Evolutionary conservation across 2,888 invertebrate species (phyloP), one percentile per base, ranked within the genome.

Genomic region (Fragum whitleyi): DNA sequence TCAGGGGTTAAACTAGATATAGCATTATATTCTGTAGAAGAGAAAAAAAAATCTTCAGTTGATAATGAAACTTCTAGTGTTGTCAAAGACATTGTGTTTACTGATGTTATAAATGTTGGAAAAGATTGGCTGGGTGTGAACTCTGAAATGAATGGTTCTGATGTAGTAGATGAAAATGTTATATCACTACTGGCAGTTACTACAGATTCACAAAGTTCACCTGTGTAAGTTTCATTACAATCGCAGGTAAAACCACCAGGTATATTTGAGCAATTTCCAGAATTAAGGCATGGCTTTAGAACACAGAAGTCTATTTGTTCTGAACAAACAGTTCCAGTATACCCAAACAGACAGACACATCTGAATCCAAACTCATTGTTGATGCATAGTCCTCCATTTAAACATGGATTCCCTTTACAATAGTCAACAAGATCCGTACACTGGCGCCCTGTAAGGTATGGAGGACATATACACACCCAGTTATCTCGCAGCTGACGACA

Each of bases 331-430:
- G 36, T 16, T 29, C 82, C 82, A 6, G n/a, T 69, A 70, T 65
- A 82, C 3, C 82, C 82, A 73, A 74, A 82, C 0, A 71, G n/a
- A 53, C 82, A 82, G 23, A 76, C 23, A 73, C 82, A 82, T 21
- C 82, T 62, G 28, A 71, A 82, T 19, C 57, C 68, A 57, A 73
- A 75, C 23, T 76, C 74, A 16, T 51, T 70, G 51, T 78, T 82
- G 14, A 82, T 72, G 53, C 82, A 82, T 7, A 73, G 51, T 6
- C 72, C 77, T 9, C 51, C 70, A 51, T 76, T 79, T n/a, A 69
- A 36, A 53, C 82, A 82, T 5, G 74, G 75, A 14, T 67, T 73
- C 26, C 78, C 69, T n/a, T 72, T 73, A 32, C 82, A 82, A n/a
- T 76, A 80, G 36, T 80, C 76, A 2, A 76, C 28, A n/a, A 80